Conservation (phyloP, 2,797 vertebrate genomes). For the Sparus aurata region DNA sequence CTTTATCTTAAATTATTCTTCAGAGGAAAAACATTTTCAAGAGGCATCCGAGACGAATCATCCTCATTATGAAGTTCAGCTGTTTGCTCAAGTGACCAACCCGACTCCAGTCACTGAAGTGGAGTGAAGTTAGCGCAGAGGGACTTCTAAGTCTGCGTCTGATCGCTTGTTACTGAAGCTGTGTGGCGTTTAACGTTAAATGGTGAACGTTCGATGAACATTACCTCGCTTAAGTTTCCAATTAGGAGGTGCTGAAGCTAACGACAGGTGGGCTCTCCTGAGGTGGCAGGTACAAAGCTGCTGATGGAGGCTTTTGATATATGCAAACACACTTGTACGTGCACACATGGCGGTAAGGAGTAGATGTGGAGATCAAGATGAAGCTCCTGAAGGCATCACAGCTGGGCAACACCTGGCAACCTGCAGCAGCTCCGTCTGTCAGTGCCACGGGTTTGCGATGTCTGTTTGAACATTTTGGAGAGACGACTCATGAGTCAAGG, state of each 20-base stretch:
- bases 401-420: conserved; percentile 24
- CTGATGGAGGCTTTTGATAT: neutral
- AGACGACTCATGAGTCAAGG: neutral
- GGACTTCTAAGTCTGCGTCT: conserved; percentile 21
- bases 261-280: neutral
- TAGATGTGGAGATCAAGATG: conserved; percentile 13
- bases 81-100: conserved; percentile 7
- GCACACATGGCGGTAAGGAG: neutral
- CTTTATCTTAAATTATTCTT: conserved; percentile 24
- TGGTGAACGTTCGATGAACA: conserved; percentile 13
- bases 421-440: conserved; percentile 11
- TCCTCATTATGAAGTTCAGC: conserved; percentile 18
- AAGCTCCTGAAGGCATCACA: conserved; percentile 15
- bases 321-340: neutral
- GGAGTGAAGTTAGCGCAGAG: conserved; percentile 6
- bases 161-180: conserved; percentile 6
- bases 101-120: conserved; percentile 2
- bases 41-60: conserved; percentile 7
- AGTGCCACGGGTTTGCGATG: neutral
- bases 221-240: conserved; percentile 9
- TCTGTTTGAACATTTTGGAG: neutral
- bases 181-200: conserved; percentile 31
- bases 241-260: conserved; percentile 12
- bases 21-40: conserved; percentile 26
- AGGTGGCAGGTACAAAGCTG: conserved; percentile 16